Evolutionary conservation across 2,888 invertebrate genomes (phyloP).

Genomic region (Catocala fraxini): DNA sequence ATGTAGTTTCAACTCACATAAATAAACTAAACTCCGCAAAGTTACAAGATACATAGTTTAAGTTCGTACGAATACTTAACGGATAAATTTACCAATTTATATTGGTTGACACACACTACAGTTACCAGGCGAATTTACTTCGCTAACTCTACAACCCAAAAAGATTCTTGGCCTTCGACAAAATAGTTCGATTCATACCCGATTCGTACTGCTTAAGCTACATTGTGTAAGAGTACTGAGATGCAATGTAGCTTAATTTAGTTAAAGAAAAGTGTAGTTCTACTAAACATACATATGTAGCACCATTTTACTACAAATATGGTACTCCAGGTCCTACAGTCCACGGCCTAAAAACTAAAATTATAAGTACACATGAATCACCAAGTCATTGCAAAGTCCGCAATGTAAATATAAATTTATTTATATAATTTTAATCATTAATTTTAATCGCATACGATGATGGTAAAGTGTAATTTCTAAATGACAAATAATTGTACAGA

Average conservation of each 20-base stretch:
- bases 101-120: not conserved
- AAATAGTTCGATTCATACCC: too few relatives aligned
- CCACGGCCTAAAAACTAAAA: conserved; percentile 6
- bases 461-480: conserved; percentile 84
- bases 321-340: not conserved
- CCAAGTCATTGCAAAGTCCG: conserved; percentile 39
- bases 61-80: not conserved
- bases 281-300: not conserved
- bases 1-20: conserved; percentile 3
- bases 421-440: conserved; percentile 40
- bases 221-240: too few relatives aligned
- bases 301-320: conserved; percentile 2
- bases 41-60: not conserved
- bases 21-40: conserved; percentile 1
- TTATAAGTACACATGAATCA: conserved; percentile 20
- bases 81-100: conserved; percentile 5
- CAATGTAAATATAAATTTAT: conserved; percentile 38
- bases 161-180: too few relatives aligned
- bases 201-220: too few relatives aligned
- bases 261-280: not conserved
- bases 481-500: conserved; percentile 80
- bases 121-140: not conserved
- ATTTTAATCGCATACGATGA: conserved; percentile 49
- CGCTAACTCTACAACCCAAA: too few relatives aligned
- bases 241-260: too few relatives aligned